Evolutionary conservation across 1,140 invertebrate species (phyloP), one percentile per base, ranked within the genome.

Genomic region (Piezodorus guildinii): DNA sequence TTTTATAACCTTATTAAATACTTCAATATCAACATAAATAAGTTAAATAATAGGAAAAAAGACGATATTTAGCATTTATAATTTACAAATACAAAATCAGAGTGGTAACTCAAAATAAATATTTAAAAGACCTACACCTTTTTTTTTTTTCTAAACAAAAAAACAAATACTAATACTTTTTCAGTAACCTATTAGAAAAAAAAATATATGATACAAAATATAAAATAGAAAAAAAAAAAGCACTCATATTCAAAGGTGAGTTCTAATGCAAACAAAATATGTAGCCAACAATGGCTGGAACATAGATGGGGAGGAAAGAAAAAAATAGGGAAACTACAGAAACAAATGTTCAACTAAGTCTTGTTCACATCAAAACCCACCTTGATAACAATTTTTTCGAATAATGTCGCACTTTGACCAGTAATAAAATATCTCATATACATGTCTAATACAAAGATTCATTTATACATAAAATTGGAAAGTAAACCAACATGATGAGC

Each of bases 401-500:
- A 39, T 39, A 39, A 5, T 39, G 17, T 8, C 14, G 52, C 52
- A 56, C 52, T 39, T 56, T 25, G 52, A 56, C 52, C 52, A 44
- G 59, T 60, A 64, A 61, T 61, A 45, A 45, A 61, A 61, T 61
- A 64, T 59, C 46, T 58, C 56, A 25, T 58, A 64, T 64, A 21
- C 34, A 56, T 56, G 52, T 56, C 52, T 58, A 58, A 60, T 61
- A 65, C 59, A 65, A 65, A 61, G 46, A 25, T 56, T 56, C 27
- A 51, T 52, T 65, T 60, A 51, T 65, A 65, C 59, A 65, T 61
- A 65, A 45, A 65, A 46, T 61, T 30, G 34, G 58, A 64, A 65
- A 65, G 30, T 62, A 65, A 65, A 65, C 49, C 44, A 56, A 65
- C 64, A 65, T 44, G 49, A 61, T 66, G 62, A 66, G 62, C 62